These are phyloP conservation scores for Stratiolaelaps scimitus DNA, from an alignment of 1,140 invertebrate species.

Conservation along the genomic window DNA sequence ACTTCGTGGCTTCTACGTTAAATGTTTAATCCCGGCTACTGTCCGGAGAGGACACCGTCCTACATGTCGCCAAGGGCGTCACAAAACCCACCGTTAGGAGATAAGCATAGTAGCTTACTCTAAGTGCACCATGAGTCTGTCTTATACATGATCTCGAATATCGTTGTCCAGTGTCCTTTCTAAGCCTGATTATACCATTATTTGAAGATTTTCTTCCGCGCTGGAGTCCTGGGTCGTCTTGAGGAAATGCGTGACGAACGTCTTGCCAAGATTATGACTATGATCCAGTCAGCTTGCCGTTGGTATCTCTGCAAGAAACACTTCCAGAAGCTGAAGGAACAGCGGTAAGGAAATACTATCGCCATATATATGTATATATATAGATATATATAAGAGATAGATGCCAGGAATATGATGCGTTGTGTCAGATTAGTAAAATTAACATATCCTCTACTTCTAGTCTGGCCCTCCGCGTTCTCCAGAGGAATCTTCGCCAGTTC, in stretches of 20 bases:
- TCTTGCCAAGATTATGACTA: slow-evolving; percentile 91
- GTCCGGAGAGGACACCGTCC: slow-evolving; percentile 16
- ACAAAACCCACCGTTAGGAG: too few species aligned
- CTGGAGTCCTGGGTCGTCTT: slow-evolving; percentile 98
- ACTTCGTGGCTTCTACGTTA: slow-evolving; percentile 3
- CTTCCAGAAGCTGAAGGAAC: slow-evolving; percentile 95
- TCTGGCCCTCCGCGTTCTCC: slow-evolving; percentile 88
- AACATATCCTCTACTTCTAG: slow-evolving; percentile 41
- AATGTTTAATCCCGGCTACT: slow-evolving; percentile 2
- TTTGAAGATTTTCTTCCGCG: slow-evolving; percentile 93
- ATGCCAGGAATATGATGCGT: too few species aligned
- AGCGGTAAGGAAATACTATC: slow-evolving; percentile 52
- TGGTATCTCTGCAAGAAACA: slow-evolving; percentile 62
- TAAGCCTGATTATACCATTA: too few species aligned
- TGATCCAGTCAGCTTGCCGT: slow-evolving; percentile 92
- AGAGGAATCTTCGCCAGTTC: slow-evolving; percentile 97
- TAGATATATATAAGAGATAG: too few species aligned
- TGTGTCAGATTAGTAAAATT: too few species aligned
- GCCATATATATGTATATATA: too few species aligned
- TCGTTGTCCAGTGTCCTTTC: too few species aligned
- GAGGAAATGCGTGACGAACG: slow-evolving; percentile 99
- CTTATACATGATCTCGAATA: too few species aligned
- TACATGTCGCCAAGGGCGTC: neutral
- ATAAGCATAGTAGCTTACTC: too few species aligned
- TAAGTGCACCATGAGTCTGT: too few species aligned